Evolutionary conservation across 2,888 invertebrate species (phyloP).

Genomic region (Apamea epomidion): DNA sequence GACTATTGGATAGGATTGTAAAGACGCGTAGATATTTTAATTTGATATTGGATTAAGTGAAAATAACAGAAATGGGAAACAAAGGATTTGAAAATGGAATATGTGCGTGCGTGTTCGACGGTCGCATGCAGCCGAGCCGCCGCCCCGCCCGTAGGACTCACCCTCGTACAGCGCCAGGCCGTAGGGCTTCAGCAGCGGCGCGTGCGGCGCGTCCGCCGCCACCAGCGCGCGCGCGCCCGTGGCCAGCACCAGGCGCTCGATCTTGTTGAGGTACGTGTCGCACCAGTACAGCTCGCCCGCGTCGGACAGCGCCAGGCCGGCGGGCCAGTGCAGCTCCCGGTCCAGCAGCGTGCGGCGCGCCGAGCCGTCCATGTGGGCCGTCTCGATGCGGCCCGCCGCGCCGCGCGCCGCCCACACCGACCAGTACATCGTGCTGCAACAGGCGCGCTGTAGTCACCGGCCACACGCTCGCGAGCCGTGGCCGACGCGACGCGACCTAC

Average conservation of each 20-base stretch:
- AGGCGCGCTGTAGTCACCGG: not conserved
- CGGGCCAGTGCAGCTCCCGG: constrained; percentile 92
- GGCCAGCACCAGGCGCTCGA: constrained; percentile 90
- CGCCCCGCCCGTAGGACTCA: constrained; percentile 35
- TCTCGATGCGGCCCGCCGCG: constrained; percentile 91
- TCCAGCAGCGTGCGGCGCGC: constrained; percentile 90
- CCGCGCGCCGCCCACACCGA: constrained; percentile 91
- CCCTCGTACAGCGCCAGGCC: constrained; percentile 92
- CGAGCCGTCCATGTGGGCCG: constrained; percentile 94
- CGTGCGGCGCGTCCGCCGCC: constrained; percentile 77
- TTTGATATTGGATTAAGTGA: not conserved
- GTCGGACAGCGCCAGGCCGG: constrained; percentile 91
- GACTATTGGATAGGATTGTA: too few species aligned
- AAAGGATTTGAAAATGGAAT: not conserved
- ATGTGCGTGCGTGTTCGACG: not conserved
- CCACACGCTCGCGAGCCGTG: not conserved
- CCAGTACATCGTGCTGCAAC: constrained; percentile 93
- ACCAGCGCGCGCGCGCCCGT: constrained; percentile 81
- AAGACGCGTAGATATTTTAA: too few species aligned
- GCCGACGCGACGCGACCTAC: not conserved
- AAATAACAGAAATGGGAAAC: not conserved
- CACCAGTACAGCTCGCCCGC: constrained; percentile 87
- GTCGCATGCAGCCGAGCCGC: not conserved
- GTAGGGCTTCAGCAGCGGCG: constrained; percentile 91
- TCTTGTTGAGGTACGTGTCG: constrained; percentile 92